These are phyloP conservation scores for Lapara coniferarum DNA, from an alignment of 2,888 invertebrate genomes.

Conservation along the genomic window DNA sequence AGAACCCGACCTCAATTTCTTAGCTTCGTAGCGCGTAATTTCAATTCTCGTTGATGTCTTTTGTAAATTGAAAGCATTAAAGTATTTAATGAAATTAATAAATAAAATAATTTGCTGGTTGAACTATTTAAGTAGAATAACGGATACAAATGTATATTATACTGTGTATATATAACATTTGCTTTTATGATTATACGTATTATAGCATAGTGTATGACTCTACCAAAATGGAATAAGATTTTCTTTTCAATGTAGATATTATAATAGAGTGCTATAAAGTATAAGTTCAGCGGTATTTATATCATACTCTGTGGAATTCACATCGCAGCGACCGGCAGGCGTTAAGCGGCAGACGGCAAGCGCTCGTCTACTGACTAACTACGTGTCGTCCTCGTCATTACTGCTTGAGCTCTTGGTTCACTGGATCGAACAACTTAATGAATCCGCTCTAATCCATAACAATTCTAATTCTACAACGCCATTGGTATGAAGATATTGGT, in stretches of 20 bases:
- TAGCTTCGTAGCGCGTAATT: constrained; percentile 47
- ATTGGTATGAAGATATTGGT: too few species aligned
- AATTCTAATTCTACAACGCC: neutral
- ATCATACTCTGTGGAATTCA: constrained; percentile 31
- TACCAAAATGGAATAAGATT: neutral
- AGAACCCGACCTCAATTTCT: constrained; percentile 31
- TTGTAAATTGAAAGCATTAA: constrained; percentile 36
- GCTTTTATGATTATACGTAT: neutral
- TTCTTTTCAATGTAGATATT: neutral
- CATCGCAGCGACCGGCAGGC: constrained; percentile 24
- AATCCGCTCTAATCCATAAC: neutral
- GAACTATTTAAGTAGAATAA: neutral
- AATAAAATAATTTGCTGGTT: neutral
- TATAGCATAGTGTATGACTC: neutral
- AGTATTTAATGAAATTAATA: constrained; percentile 9
- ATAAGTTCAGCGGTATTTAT: constrained; percentile 12
- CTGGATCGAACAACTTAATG: neutral
- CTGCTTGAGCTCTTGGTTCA: constrained; percentile 31
- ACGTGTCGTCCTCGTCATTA: constrained; percentile 15
- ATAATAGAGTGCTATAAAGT: neutral
- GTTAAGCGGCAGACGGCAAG: constrained; percentile 9
- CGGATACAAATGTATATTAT: neutral
- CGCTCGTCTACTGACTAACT: neutral
- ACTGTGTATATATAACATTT: too few species aligned
- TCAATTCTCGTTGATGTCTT: constrained; percentile 55